Percentiles rank a stretch among this genome's conserved stretches.
These are phyloP conservation scores for Bufo gargarizans DNA, from an alignment of 2,113 vertebrate species.

Conservation along the genomic window DNA sequence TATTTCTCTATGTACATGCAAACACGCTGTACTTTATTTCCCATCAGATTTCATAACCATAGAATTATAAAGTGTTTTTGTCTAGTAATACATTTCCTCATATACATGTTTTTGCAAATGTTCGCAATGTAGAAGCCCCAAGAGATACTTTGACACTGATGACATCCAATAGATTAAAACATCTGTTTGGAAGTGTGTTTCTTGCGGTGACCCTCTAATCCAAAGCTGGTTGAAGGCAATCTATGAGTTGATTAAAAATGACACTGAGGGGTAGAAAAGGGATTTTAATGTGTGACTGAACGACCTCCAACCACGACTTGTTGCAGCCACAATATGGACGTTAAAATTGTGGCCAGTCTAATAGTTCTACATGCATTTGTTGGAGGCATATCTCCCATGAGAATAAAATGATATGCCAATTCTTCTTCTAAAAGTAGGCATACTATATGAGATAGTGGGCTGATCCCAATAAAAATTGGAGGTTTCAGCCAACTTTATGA, in stretches of 20 bases:
- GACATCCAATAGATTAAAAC: background rate
- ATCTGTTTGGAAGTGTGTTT: slow-evolving; percentile 29
- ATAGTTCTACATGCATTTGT: too few relatives aligned
- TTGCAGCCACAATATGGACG: too few relatives aligned
- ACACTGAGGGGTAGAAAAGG: background rate
- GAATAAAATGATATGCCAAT: too few relatives aligned
- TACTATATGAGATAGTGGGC: too few relatives aligned
- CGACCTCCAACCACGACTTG: background rate
- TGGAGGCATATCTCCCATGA: too few relatives aligned
- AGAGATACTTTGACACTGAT: background rate
- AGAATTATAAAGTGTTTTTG: background rate
- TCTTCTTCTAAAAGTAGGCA: too few relatives aligned
- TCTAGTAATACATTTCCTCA: background rate
- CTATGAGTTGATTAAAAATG: slow-evolving; percentile 66
- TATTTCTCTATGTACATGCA: background rate
- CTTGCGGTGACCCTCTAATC: background rate
- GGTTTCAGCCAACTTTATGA: too few relatives aligned
- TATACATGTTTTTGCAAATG: background rate
- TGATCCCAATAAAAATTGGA: too few relatives aligned
- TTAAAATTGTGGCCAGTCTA: too few relatives aligned
- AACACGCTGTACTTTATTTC: background rate
- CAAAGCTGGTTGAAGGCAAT: slow-evolving; percentile 59
- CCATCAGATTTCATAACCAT: background rate
- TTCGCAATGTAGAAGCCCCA: background rate
- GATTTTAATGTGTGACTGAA: background rate